Base-by-base conservation (phyloP, 2,113 vertebrate species). In the Aptenodytes patagonicus region DNA sequence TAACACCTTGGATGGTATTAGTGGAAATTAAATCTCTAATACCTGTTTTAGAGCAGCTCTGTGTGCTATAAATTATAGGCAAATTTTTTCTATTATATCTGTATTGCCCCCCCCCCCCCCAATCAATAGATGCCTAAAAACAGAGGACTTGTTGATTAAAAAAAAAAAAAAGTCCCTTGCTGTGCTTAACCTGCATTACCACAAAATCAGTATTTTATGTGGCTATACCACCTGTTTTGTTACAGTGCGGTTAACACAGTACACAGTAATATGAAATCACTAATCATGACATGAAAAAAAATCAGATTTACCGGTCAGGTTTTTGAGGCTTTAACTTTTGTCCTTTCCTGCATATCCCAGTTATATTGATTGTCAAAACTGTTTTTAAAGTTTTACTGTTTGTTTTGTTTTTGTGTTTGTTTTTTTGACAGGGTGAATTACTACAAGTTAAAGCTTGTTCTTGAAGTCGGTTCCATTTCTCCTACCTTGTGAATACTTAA, bases 361-460 rank as follows among this genome's bases (percentile, higher is more conserved):
- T 95, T 88, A 66, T 61, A 89, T 16, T 87, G 79, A 93, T 92
- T 86, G 91, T 95, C 95, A 94, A 93, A 98, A 80, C 44, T 73
- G 76, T n/a, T 96, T 91, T 78, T 86, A 58, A 89, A 55, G 58
- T 77, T 61, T 80, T 90, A 60, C 70, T 91, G 87, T 75, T 68
- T 91, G 32, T 69, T 72, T 95, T 49, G 34, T 1, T 16, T 47
- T 85, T 87, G 52, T 84, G 61, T 87, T 94, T 83, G 52, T 78
- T 83, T 83, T 95, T 95, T 91, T 97, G 94, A 92, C 96, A 97
- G 83, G 93, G 81, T 92, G 87, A 97, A 95, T 89, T 96, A 86
- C 95, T 92, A 34, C 97, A 96, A 97, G 94, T 96, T 94, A 96
- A 96, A 95, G 60, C 71, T 96, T 98, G 65, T 96, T 97, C 95